These are phyloP conservation scores for Nomada fabriciana DNA, from an alignment of 2,888 invertebrate genomes.

Conservation along the genomic window DNA sequence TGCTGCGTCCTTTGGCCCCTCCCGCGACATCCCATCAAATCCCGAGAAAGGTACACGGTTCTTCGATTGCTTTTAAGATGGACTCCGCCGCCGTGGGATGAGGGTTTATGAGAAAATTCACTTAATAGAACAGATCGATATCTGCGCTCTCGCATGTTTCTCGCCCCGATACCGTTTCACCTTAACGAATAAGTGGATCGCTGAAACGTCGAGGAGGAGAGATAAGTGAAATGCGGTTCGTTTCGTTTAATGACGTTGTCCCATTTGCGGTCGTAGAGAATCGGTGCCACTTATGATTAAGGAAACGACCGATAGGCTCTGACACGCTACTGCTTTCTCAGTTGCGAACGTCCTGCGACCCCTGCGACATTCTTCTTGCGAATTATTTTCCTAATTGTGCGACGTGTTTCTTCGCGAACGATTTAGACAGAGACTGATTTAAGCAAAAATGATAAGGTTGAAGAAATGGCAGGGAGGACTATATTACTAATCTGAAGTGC, in stretches of 20 bases:
- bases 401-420: constrained; percentile 21
- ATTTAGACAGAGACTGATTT: constrained; percentile 4
- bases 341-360: background rate
- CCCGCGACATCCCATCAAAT: constrained; percentile 56
- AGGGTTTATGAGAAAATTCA: constrained; percentile 60
- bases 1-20: constrained; percentile 44
- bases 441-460: constrained; percentile 52
- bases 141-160: constrained; percentile 53
- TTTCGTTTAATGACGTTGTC: constrained; percentile 54
- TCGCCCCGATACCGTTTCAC: constrained; percentile 54
- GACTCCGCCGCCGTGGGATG: constrained; percentile 18
- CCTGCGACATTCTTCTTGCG: background rate
- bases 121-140: constrained; percentile 62
- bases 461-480: too few relatives aligned
- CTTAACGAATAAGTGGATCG: constrained; percentile 55
- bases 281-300: constrained; percentile 50
- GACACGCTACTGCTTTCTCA: constrained; percentile 14
- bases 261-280: constrained; percentile 50
- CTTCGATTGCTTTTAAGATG: constrained; percentile 57
- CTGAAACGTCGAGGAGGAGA: constrained; percentile 10
- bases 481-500: too few relatives aligned
- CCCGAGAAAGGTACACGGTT: constrained; percentile 59
- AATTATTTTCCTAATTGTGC: background rate
- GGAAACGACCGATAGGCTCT: constrained; percentile 39
- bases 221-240: constrained; percentile 49